Evolutionary conservation across 2,797 vertebrate species (phyloP).

Genomic region (Allobates femoralis): DNA sequence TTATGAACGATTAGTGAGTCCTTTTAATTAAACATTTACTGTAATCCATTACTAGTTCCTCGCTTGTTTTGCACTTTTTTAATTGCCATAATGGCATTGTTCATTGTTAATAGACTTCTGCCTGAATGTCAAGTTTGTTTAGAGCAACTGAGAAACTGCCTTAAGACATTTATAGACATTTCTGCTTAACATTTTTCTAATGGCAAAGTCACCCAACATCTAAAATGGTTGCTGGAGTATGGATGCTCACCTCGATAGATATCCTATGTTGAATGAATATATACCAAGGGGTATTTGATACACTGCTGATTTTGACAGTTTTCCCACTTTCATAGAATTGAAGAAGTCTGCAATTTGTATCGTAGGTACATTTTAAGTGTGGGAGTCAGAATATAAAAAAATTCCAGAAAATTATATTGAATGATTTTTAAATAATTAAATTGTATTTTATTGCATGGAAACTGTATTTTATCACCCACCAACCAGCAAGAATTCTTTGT

Average conservation of each 20-base stretch:
- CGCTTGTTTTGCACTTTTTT: constrained; percentile 47
- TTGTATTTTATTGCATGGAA: too few species aligned
- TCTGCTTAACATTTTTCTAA: constrained; percentile 63
- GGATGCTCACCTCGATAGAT: constrained; percentile 53
- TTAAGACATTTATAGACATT: constrained; percentile 63
- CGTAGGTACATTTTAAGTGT: too few species aligned
- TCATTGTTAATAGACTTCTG: constrained; percentile 34
- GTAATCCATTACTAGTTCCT: constrained; percentile 57
- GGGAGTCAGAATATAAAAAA: too few species aligned
- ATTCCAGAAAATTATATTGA: too few species aligned
- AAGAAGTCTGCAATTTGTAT: too few species aligned
- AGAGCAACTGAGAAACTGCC: not conserved
- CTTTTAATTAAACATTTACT: constrained; percentile 58
- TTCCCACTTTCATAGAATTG: too few species aligned
- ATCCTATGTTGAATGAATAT: constrained; percentile 64
- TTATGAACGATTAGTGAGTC: constrained; percentile 35
- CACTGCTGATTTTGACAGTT: too few species aligned
- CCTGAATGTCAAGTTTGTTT: constrained; percentile 48
- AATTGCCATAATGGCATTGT: constrained; percentile 46
- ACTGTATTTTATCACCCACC: too few species aligned
- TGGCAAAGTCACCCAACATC: constrained; percentile 48
- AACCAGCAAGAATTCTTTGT: too few species aligned
- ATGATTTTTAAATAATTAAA: too few species aligned
- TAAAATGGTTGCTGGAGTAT: constrained; percentile 59
- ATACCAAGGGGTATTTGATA: too few species aligned